These are phyloP conservation scores for Platypus cylindrus DNA, from an alignment of 2,888 invertebrate species.

Conservation along the genomic window DNA sequence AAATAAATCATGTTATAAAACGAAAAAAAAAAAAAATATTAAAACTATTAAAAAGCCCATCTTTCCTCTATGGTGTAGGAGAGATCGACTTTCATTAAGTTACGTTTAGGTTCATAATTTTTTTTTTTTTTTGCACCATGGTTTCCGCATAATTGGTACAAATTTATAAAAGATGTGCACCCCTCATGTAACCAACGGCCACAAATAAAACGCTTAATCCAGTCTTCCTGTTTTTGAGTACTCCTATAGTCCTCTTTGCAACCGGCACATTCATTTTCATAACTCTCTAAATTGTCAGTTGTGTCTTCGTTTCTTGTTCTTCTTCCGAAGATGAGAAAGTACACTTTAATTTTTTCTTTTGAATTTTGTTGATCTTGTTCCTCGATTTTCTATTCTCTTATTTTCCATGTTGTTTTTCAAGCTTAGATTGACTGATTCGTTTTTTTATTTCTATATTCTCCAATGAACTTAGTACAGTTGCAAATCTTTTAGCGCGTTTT, in stretches of 20 bases:
- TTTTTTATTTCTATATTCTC: slow-evolving; percentile 1
- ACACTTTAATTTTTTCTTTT: not conserved
- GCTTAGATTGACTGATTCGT: slow-evolving; percentile 1
- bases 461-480: not conserved
- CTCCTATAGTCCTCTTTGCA: not conserved
- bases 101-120: not conserved
- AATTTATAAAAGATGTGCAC: slow-evolving; percentile 3
- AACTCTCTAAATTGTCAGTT: not conserved
- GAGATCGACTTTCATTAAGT: not conserved
- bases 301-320: not conserved
- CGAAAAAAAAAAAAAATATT: too few species aligned
- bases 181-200: slow-evolving; percentile 2
- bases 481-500: slow-evolving; percentile 3
- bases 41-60: not conserved
- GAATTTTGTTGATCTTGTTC: not conserved
- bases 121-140: slow-evolving; percentile 1
- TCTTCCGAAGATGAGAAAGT: not conserved
- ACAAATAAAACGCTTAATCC: slow-evolving; percentile 1
- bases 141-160: slow-evolving; percentile 4
- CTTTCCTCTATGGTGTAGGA: slow-evolving; percentile 1
- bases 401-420: not conserved
- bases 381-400: not conserved
- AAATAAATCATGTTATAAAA: too few species aligned
- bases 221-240: not conserved
- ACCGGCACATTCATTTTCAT: slow-evolving; percentile 1